Evolutionary conservation across 2,888 invertebrate genomes (phyloP), one percentile per base, ranked within the genome.

Genomic region (Druceiella hillmani): DNA sequence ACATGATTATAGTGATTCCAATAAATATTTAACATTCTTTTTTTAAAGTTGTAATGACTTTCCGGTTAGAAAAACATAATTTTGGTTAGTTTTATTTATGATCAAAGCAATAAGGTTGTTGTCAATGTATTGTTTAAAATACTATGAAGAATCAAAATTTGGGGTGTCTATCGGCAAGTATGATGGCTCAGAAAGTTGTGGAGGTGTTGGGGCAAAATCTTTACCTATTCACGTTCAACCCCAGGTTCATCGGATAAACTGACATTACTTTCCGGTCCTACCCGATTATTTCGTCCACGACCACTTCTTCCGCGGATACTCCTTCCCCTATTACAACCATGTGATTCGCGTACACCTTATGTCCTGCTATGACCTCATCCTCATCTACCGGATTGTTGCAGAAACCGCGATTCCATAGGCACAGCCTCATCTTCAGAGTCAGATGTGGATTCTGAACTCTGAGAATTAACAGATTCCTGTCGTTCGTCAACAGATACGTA

Each of bases 1-100:
- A 34, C 34, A 34, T 34, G 14, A 34, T 26, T 17, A 34, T 26
- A 25, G 25, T 34, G n/a, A 34, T 26, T 7, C 26, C 34, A 14
- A 34, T 25, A 26, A 12, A 26, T 34, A 12, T 25, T 34, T 25
- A 14, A 14, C 20, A 24, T 24, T 33, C 33, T 15, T 22, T 34
- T 11, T 16, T 10, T 15, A n/a, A n/a, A n/a, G n/a, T n/a, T 16
- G 9, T 15, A 36, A 13, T 17, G 36, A 20, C 7, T 17, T 29
- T 16, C 29, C 29, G 10, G 17, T 29, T 9, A 9, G 11, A 14
- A 15, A 13, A 22, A 25, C 10, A 33, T 11, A 11, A n/a, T 7
- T 33, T 25, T 25, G 12, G 14, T 33, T 33, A n/a, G 33, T 24
- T 33, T 22, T 25, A 12, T 11, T 22, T n/a, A 33, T 26, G 9